Evolutionary conservation across 2,888 invertebrate genomes (phyloP).

Genomic region (Mamestra brassicae): DNA sequence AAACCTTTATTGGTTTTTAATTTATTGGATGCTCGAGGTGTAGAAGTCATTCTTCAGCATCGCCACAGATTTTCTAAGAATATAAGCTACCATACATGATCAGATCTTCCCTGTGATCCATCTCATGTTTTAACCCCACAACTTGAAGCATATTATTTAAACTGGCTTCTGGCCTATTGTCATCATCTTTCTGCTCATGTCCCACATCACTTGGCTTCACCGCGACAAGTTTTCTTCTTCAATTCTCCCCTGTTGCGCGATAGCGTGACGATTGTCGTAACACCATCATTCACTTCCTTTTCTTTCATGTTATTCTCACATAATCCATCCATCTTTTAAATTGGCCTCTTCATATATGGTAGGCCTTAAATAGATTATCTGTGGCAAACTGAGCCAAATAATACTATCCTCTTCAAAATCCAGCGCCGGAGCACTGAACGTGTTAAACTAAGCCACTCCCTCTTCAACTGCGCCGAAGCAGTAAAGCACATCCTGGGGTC

Average conservation of each 20-base stretch:
- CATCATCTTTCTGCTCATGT: not conserved
- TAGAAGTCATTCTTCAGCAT: not conserved
- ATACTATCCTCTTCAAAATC: not conserved
- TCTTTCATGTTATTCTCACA: not conserved
- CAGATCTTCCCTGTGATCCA: not conserved
- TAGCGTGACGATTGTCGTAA: too few relatives aligned
- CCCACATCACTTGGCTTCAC: not conserved
- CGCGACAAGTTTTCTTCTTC: not conserved
- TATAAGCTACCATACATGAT: constrained; percentile 1
- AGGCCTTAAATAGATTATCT: not conserved
- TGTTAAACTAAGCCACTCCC: constrained; percentile 51
- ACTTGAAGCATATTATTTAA: not conserved
- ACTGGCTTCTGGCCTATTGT: not conserved
- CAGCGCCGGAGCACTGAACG: constrained; percentile 42
- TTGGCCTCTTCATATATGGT: constrained; percentile 1
- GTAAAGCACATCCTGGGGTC: constrained; percentile 77
- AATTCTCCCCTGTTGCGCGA: too few relatives aligned
- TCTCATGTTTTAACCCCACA: not conserved
- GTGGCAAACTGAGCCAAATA: not conserved
- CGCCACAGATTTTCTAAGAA: not conserved
- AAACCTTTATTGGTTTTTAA: not conserved
- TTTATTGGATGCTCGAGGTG: not conserved
- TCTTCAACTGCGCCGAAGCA: constrained; percentile 67
- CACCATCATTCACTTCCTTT: not conserved
- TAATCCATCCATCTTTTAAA: not conserved